Evolutionary conservation across 2,797 vertebrate species (phyloP).

Genomic region (Varecia variegata): DNA sequence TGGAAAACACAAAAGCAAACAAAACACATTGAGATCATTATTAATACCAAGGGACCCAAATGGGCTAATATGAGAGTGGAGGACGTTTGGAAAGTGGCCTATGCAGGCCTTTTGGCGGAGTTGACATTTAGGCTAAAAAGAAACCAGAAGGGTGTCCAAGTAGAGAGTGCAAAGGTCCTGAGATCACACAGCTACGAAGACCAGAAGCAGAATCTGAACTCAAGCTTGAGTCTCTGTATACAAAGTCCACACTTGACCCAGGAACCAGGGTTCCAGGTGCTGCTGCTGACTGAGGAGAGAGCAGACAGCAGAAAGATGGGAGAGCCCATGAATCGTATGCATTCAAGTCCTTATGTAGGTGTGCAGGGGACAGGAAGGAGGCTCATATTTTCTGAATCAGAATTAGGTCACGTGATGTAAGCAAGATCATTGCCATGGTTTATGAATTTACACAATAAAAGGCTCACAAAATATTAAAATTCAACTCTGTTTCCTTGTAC

Average conservation of each 20-base stretch:
- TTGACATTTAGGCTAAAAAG: not conserved
- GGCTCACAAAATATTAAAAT: not conserved
- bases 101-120: not conserved
- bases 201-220: not conserved
- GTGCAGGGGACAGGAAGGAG: too few relatives aligned
- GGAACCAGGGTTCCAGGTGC: not conserved
- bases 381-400: not conserved
- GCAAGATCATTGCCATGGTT: not conserved
- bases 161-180: not conserved
- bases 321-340: accelerated
- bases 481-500: not conserved
- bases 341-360: not conserved
- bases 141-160: not conserved
- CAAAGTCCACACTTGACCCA: not conserved
- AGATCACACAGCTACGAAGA: not conserved
- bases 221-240: not conserved
- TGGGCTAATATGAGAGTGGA: not conserved
- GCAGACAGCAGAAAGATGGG: not conserved
- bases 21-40: not conserved
- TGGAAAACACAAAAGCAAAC: not conserved
- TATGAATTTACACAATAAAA: not conserved
- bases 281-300: not conserved
- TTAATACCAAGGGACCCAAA: not conserved
- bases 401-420: not conserved
- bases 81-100: not conserved